Evolutionary conservation across 2,113 vertebrate species (phyloP).

Genomic region (Phoxinus phoxinus): DNA sequence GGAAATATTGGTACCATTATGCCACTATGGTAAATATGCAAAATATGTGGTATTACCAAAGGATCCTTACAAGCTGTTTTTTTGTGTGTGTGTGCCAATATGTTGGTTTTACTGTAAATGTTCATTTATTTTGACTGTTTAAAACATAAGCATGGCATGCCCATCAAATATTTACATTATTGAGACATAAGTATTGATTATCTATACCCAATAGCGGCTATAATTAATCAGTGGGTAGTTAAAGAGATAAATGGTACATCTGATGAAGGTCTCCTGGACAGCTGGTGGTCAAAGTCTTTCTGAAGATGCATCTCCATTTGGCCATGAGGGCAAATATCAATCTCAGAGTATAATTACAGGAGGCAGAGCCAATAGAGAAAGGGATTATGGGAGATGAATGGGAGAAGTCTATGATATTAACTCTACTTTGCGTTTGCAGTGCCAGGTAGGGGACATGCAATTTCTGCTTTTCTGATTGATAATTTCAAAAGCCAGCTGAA

Average conservation of each 20-base stretch:
- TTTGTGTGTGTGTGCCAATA: neutral
- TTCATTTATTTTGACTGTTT: neutral
- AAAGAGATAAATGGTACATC: neutral
- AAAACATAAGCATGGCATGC: neutral
- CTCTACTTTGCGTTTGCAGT: constrained; percentile 40
- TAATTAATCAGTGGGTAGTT: neutral
- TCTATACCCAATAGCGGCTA: neutral
- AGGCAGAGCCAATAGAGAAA: constrained; percentile 57
- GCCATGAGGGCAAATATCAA: constrained; percentile 62
- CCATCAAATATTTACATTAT: neutral
- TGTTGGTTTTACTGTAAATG: neutral
- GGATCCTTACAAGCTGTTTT: neutral
- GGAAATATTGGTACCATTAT: neutral
- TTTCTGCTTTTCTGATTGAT: constrained; percentile 67
- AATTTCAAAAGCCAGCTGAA: constrained; percentile 65
- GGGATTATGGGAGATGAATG: constrained; percentile 59
- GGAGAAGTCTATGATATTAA: constrained; percentile 60
- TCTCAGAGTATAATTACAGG: constrained; percentile 61
- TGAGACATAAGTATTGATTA: constrained; percentile 3
- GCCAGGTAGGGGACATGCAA: constrained; percentile 66
- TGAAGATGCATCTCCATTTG: constrained; percentile 42
- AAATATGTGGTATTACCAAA: neutral
- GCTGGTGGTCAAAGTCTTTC: neutral
- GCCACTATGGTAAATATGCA: neutral
- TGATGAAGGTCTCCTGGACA: neutral